Evolutionary conservation across 2,888 invertebrate genomes (phyloP).

Genomic region (Amblyjoppa proteus): DNA sequence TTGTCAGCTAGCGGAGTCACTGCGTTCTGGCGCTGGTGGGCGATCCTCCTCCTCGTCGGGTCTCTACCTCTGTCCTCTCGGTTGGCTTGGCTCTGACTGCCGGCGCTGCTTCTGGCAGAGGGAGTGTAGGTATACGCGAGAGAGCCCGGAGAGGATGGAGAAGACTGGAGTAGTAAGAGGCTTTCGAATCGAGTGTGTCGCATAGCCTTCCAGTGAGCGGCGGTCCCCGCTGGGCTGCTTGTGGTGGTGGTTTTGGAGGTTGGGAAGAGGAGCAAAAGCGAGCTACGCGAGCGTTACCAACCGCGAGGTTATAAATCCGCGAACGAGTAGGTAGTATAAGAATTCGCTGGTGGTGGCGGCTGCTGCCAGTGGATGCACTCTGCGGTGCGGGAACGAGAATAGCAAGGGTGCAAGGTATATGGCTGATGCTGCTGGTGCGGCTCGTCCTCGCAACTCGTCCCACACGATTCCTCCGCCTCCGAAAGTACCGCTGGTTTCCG

Average conservation of each 20-base stretch:
- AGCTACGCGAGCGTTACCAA: slow-evolving; percentile 57
- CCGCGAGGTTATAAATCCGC: slow-evolving; percentile 64
- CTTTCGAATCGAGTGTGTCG: slow-evolving; percentile 67
- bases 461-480: slow-evolving; percentile 52
- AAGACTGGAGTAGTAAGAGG: slow-evolving; percentile 43
- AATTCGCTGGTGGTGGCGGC: slow-evolving; percentile 55
- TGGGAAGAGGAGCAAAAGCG: slow-evolving; percentile 30
- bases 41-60: slow-evolving; percentile 31
- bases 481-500: slow-evolving; percentile 42
- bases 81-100: slow-evolving; percentile 57
- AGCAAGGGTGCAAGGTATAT: slow-evolving; percentile 28
- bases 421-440: slow-evolving; percentile 1
- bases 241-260: slow-evolving; percentile 35
- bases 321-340: slow-evolving; percentile 65
- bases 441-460: slow-evolving; percentile 18
- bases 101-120: slow-evolving; percentile 50
- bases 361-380: slow-evolving; percentile 42
- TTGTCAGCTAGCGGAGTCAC: slow-evolving; percentile 24
- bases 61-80: slow-evolving; percentile 20
- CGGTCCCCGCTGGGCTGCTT: not conserved
- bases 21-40: slow-evolving; percentile 23
- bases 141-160: slow-evolving; percentile 26
- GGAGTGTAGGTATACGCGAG: slow-evolving; percentile 28
- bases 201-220: slow-evolving; percentile 18
- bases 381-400: slow-evolving; percentile 29